These are phyloP conservation scores for Phania funesta DNA, from an alignment of 2,888 invertebrate genomes.

Conservation along the genomic window DNA sequence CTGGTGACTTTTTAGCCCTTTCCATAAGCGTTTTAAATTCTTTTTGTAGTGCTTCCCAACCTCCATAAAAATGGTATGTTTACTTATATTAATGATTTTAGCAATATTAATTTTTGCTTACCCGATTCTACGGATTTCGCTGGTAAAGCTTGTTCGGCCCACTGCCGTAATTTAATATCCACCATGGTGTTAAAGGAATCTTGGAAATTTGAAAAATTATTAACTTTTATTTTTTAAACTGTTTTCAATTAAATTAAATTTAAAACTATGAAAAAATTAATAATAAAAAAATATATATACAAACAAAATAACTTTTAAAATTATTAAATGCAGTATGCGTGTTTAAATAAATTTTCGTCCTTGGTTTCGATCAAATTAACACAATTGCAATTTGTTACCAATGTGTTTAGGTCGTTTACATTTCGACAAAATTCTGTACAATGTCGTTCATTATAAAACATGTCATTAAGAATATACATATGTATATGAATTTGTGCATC, in stretches of 20 bases:
- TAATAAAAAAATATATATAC: no score
- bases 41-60: conserved; percentile 89
- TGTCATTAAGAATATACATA: no score
- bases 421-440: no score
- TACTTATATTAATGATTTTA: not conserved
- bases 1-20: conserved; percentile 84
- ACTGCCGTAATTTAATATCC: conserved; percentile 97
- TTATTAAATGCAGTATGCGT: no score
- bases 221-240: not conserved
- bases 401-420: no score
- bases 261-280: not conserved
- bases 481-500: no score
- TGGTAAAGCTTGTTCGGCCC: conserved; percentile 96
- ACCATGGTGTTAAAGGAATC: conserved; percentile 92
- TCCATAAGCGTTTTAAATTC: conserved; percentile 87
- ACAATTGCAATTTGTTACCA: no score
- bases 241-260: not conserved
- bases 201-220: conserved; percentile 73
- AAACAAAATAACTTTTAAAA: no score
- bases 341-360: no score
- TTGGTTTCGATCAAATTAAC: no score
- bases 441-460: no score
- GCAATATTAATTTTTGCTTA: conserved; percentile 15
- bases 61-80: conserved; percentile 52
- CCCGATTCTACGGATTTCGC: conserved; percentile 91